A percentile compares a stretch with the other conserved stretches of the same genome.
phyloP scores from a whole-genome alignment of 1,140 invertebrate genomes.

The Trichonephila clavipes region DNA sequence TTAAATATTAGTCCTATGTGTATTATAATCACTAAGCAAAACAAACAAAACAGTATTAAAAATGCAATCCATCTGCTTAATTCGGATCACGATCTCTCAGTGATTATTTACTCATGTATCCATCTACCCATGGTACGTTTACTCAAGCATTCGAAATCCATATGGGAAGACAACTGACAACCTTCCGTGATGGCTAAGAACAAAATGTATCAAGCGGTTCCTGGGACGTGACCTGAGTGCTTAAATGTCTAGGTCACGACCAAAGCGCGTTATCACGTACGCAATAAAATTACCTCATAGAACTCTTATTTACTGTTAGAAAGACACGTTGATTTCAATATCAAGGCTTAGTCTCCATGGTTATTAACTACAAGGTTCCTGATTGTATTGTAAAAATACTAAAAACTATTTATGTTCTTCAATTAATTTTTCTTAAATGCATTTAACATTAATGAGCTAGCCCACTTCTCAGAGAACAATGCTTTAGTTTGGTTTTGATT shows the following conservation, averaged over 20 bases:
- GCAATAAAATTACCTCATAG: slow-evolving; percentile 41
- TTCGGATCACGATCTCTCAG: slow-evolving; percentile 3
- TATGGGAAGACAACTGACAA: slow-evolving; percentile 35
- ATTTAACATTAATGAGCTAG: neutral
- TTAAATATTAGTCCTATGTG: neutral
- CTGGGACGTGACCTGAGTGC: slow-evolving; percentile 51
- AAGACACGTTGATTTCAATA: slow-evolving; percentile 19
- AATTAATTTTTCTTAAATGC: neutral
- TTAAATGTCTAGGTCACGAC: slow-evolving; percentile 59
- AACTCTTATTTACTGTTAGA: slow-evolving; percentile 14
- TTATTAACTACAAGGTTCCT: neutral
- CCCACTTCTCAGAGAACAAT: too few relatives aligned
- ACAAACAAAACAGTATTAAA: slow-evolving; percentile 32
- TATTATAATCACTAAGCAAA: slow-evolving; percentile 8
- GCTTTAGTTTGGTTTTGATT: too few relatives aligned
- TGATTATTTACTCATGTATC: slow-evolving; percentile 34
- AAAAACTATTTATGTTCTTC: neutral
- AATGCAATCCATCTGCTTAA: slow-evolving; percentile 18
- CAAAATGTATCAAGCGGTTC: slow-evolving; percentile 58
- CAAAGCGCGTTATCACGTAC: slow-evolving; percentile 48
- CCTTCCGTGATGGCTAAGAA: slow-evolving; percentile 42
- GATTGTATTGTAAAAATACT: neutral
- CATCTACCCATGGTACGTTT: slow-evolving; percentile 5
- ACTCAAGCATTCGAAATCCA: slow-evolving; percentile 34
- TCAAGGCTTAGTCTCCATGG: neutral